Evolutionary conservation across 2,113 vertebrate genomes (phyloP).

Genomic region (Percopsis transmontana): DNA sequence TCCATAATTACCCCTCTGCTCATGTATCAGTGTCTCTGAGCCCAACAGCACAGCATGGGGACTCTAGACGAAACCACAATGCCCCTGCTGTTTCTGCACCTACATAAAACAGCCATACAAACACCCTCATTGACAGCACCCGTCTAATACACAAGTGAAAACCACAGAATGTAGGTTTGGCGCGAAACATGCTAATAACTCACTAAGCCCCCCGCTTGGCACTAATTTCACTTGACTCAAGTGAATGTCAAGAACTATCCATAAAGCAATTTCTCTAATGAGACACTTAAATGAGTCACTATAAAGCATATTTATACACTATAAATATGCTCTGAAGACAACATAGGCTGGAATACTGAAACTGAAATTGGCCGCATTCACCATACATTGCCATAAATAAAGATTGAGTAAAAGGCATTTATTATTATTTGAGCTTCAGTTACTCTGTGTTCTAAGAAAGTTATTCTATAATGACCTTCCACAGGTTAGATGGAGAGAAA

Average conservation of each 20-base stretch:
- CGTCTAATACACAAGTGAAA: constrained; percentile 52
- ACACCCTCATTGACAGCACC: constrained; percentile 53
- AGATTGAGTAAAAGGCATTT: constrained; percentile 19
- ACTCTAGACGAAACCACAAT: constrained; percentile 52
- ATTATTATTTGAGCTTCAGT: constrained; percentile 42
- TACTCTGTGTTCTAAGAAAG: constrained; percentile 20
- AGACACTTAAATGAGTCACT: constrained; percentile 38
- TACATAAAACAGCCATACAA: constrained; percentile 36
- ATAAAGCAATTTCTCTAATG: constrained; percentile 50
- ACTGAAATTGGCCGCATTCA: constrained; percentile 30
- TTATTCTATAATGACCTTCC: constrained; percentile 25
- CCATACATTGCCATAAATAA: constrained; percentile 38
- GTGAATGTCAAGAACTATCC: constrained; percentile 20
- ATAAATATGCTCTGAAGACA: constrained; percentile 40
- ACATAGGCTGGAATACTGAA: constrained; percentile 21
- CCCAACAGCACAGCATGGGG: constrained; percentile 38
- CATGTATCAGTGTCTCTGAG: constrained; percentile 53
- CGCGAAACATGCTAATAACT: constrained; percentile 39
- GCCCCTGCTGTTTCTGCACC: constrained; percentile 54
- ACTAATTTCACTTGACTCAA: constrained; percentile 49
- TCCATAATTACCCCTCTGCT: constrained; percentile 58
- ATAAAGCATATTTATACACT: neutral
- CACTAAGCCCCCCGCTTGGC: constrained; percentile 29
- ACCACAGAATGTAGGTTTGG: constrained; percentile 61
- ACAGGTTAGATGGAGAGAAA: constrained; percentile 19